Evolutionary conservation across 37 sponge, comb jelly and placozoan species (phyloP).

Genomic region (Geodia barretti): DNA sequence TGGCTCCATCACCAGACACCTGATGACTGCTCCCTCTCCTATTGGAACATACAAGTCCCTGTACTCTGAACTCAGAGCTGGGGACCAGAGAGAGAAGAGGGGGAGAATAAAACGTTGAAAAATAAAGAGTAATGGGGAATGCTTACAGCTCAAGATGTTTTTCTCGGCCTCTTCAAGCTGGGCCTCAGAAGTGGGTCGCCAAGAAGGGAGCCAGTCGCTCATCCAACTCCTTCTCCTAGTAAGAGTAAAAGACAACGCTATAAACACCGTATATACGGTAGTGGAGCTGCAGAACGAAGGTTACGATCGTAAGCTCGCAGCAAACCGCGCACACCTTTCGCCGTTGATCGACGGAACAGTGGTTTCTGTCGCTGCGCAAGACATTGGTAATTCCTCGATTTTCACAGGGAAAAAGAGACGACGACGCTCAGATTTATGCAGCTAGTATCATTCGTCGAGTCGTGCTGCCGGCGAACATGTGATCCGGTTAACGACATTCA

Average conservation of each 20-base stretch:
- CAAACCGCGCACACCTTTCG: neutral
- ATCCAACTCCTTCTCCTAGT: neutral
- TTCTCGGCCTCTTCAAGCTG: conserved; percentile 70
- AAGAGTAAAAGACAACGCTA: too few relatives aligned
- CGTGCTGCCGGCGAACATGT: neutral
- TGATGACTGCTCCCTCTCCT: conserved; percentile 5
- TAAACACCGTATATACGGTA: too few relatives aligned
- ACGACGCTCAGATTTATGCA: too few relatives aligned
- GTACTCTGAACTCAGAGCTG: conserved; percentile 15
- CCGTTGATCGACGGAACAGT: neutral
- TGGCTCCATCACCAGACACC: conserved; percentile 32
- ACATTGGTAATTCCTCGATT: conserved; percentile 2
- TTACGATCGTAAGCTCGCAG: neutral
- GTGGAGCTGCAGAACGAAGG: too few relatives aligned
- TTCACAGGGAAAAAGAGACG: too few relatives aligned
- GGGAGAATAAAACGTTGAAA: neutral
- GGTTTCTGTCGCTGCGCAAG: neutral
- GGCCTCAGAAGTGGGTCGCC: conserved; percentile 80
- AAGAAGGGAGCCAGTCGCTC: conserved; percentile 39
- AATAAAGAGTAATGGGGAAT: neutral
- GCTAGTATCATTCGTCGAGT: too few relatives aligned
- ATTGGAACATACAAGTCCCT: conserved; percentile 23
- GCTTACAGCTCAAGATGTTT: conserved; percentile 32
- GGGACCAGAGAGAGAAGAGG: neutral
- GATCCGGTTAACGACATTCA: too few relatives aligned